Base-by-base conservation (phyloP, 1,140 invertebrate species). In the Drosophila repletoides region DNA sequence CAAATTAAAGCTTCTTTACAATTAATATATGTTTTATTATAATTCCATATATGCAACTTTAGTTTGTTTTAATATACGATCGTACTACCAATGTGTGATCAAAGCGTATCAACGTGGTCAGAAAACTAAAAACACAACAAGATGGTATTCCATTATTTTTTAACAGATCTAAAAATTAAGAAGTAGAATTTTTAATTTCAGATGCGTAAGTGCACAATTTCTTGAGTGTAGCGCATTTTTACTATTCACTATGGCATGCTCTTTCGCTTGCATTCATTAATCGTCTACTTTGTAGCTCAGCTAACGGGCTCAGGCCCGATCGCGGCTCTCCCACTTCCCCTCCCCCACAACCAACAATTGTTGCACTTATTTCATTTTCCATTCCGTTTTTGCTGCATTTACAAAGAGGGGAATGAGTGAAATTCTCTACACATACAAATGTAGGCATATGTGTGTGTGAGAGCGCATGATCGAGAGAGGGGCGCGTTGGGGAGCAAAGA, bases 351-450 rank as follows among this genome's bases (percentile, higher is more conserved):
- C 12, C 55, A 6, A 65, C 41, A 72, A 75, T 74, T 61, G 60
- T 53, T 61, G 72, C 72, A 71, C 38, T 74, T 71, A 71, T 67
- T 71, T 55, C 67, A 71, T 71, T 66, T 73, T 68, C 49, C 56
- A 68, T 63, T 72, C 69, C 56, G 58, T 55, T 68, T 45, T 55
- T 49, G 41, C 21, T 45, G 60, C 60, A 55, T 34, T 60, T 48
- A n/a, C 24, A 45, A 43, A 53, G 45, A 52, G 59, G 64, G 65
- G 65, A 61, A 48, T 26, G 48, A 49, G 28, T 60, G 28, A 21
- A 52, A 34, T 45, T n/a, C n/a, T n/a, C n/a, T n/a, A n/a, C n/a
- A n/a, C n/a, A n/a, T n/a, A n/a, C n/a, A n/a, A 17, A 2, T 36
- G 14, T 65, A 29, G 15, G 40, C 6, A 12, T 55, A 15, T 41